Base-by-base conservation (phyloP, 2,797 vertebrate species). In the Liasis olivaceus region DNA sequence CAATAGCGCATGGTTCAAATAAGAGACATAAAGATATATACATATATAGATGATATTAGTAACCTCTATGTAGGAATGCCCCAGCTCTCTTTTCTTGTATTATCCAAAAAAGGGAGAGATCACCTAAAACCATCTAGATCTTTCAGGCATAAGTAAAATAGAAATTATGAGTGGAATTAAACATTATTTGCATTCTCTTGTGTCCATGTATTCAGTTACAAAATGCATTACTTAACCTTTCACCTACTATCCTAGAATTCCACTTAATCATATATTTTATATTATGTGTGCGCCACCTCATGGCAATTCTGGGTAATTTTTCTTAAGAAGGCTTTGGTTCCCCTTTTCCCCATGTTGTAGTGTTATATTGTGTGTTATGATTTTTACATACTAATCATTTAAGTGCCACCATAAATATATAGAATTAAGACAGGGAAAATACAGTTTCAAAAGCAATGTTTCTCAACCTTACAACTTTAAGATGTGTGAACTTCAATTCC, bases 211-310 rank as follows among this genome's bases (percentile, higher is more conserved):
- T 91, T 92, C 63, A 47, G 81, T 8, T 58, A 89, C 13, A 94
- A 69, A 93, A 94, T 93, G 28, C 58, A 85, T 85, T 95, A 93
- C 87, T 95, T 96, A 93, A 96, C 92, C 95, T 97, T 97, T 96
- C 91, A 95, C 93, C 94, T 90, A 90, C 64, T 92, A 91, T 14
- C 31, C n/a, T 93, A 85, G 58, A 89, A 94, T 93, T 93, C 69
- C 91, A 7, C 93, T 95, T 95, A 93, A 94, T 94, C 89, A 69
- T 26, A 1, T 91, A 81, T 97, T 97, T 94, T 90, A 20, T 94
- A 97, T 95, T 95, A 94, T 96, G 58, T 94, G 96, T 96, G 95
- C 97, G 95, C 97, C 97, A 97, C 96, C 97, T 97, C 97, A 97
- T 97, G 97, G 97, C 93, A 96, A 97, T 95, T 90, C 88, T 87